Base-by-base conservation (phyloP, 35 echinoderm and acorn worm species). In the Chiridota heheva region DNA sequence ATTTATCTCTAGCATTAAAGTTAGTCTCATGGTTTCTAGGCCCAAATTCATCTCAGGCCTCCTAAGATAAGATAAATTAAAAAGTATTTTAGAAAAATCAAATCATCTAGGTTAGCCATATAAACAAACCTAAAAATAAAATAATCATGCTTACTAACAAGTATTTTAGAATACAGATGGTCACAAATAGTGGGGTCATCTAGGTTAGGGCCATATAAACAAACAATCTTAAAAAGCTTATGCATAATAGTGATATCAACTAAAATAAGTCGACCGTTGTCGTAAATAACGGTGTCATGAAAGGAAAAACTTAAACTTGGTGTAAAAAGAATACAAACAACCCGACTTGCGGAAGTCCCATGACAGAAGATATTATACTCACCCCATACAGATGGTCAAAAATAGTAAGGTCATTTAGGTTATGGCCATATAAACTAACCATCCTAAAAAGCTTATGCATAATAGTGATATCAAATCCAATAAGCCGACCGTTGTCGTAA, bases 41-140 rank as follows among this genome's bases (percentile, higher is more conserved):
- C n/a, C n/a, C n/a, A n/a, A n/a, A n/a, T n/a, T n/a, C n/a, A n/a
- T n/a, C n/a, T n/a, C n/a, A n/a, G n/a, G n/a, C n/a, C n/a, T n/a
- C n/a, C n/a, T n/a, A n/a, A n/a, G n/a, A n/a, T n/a, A n/a, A n/a
- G n/a, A n/a, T n/a, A n/a, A n/a, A n/a, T 65, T 34, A 31, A 31
- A 65, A 31, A 65, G 36, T 65, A 31, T 25, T 8, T 65, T 25
- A 25, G 28, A 1, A 31, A 31, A 30, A 29, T 16, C 32, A 18
- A 32, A 60, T 38, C 47, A 63, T 63, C 76, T 60, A 79, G 24
- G 17, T 36, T 30, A 15, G 47, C 17, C 25, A 40, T 79, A 79
- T 60, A 58, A 36, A 79, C 74, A 60, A 53, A 79, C 36, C 29
- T 79, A 58, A 79, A 79, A 79, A 79, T 30, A 48, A 79, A 79